Conservation (phyloP, 2,888 invertebrate species). For the Philonicus albiceps region DNA sequence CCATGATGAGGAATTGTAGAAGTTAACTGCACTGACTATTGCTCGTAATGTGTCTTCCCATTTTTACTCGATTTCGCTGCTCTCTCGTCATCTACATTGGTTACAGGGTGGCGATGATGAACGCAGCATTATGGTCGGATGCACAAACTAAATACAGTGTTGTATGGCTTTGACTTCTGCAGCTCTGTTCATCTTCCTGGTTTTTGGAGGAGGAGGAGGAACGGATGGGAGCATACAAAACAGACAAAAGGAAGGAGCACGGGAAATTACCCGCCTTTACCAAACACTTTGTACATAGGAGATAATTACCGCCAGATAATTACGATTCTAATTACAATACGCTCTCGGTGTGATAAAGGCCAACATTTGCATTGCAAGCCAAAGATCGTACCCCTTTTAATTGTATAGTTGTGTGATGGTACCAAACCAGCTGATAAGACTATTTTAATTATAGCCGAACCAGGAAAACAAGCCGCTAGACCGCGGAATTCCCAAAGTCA, state of each 20-base stretch:
- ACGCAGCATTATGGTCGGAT: background rate
- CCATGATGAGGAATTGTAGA: background rate
- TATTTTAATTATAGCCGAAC: constrained; percentile 23
- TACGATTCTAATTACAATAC: constrained; percentile 24
- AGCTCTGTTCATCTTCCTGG: background rate
- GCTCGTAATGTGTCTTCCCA: background rate
- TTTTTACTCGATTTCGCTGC: background rate
- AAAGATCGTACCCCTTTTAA: background rate
- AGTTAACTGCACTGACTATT: background rate
- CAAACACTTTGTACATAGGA: background rate
- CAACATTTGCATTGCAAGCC: constrained; percentile 1
- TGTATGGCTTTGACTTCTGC: background rate
- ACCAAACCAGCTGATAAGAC: background rate
- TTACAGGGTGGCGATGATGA: background rate
- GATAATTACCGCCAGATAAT: constrained; percentile 25
- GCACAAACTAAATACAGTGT: background rate
- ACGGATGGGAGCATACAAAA: background rate
- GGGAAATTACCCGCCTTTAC: background rate
- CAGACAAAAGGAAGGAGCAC: background rate
- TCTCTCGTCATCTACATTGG: background rate
- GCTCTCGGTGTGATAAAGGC: background rate
- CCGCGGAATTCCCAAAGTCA: constrained; percentile 18
- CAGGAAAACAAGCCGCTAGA: background rate
- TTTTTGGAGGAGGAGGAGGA: background rate
- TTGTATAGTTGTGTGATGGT: background rate